These are phyloP conservation scores for Murina feae DNA, from an alignment of 2,113 vertebrate genomes.

Conservation along the genomic window DNA sequence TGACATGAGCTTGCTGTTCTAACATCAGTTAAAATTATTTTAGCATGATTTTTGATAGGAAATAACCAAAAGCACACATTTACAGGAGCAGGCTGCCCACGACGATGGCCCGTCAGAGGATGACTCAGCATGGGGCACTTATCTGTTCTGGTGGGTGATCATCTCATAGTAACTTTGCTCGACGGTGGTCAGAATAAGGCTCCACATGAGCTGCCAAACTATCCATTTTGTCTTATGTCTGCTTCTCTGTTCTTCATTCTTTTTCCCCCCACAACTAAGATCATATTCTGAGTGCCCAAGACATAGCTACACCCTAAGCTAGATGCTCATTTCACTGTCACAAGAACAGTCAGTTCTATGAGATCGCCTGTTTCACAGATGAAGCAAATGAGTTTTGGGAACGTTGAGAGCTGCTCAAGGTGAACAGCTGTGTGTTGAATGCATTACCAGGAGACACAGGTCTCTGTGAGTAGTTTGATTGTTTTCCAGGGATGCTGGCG, in stretches of 20 bases:
- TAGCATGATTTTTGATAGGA: slow-evolving; percentile 29
- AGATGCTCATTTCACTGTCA: background rate
- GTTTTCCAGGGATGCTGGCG: background rate
- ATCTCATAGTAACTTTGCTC: background rate
- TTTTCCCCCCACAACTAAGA: background rate
- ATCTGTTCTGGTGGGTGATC: background rate
- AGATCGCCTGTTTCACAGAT: background rate
- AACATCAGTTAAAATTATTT: background rate
- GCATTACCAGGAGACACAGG: background rate
- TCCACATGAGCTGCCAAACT: fast-evolving
- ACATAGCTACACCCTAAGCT: background rate
- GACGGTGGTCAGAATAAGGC: background rate
- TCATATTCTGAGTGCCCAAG: background rate
- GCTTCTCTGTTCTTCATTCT: background rate
- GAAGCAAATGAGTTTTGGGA: background rate
- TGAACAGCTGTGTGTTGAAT: background rate
- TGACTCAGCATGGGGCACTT: fast-evolving
- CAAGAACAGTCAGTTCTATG: background rate
- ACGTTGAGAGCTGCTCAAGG: background rate
- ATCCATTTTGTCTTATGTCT: background rate
- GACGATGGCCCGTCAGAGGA: background rate
- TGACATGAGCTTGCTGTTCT: slow-evolving; percentile 7
- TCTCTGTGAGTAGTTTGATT: background rate
- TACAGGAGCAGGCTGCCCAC: background rate
- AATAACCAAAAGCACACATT: background rate